phyloP scores from a whole-genome alignment of 2,113 vertebrate genomes.

The Ellobius talpinus region DNA sequence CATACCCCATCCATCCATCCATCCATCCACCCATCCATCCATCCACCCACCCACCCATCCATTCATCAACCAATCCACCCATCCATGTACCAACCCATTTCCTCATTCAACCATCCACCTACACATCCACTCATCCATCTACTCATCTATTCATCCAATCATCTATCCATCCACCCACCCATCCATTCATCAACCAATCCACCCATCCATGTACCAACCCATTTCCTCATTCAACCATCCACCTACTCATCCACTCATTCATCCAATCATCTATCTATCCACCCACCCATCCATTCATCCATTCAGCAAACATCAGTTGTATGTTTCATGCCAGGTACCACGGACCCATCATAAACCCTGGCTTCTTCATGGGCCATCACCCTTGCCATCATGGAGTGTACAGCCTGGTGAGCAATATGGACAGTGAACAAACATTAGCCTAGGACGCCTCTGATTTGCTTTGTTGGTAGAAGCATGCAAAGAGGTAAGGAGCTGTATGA shows the following conservation, averaged over 20 bases:
- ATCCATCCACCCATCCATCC: neutral
- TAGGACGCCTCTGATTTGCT: neutral
- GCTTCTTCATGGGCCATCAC: neutral
- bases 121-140: neutral
- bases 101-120: neutral
- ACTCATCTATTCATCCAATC: neutral
- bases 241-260: neutral
- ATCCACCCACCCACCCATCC: neutral
- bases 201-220: neutral
- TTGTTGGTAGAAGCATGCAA: neutral
- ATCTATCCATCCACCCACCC: neutral
- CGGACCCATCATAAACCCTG: neutral
- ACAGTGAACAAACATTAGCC: neutral
- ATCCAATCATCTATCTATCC: neutral
- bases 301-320: neutral
- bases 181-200: neutral
- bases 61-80: neutral
- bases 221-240: no score
- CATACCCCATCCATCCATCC: rapidly evolving
- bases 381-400: neutral
- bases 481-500: neutral
- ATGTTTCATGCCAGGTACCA: neutral
- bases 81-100: neutral
- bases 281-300: neutral
- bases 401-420: neutral